Conservation (phyloP, 2,888 invertebrate genomes). For the Pseudococcus longispinus region DNA sequence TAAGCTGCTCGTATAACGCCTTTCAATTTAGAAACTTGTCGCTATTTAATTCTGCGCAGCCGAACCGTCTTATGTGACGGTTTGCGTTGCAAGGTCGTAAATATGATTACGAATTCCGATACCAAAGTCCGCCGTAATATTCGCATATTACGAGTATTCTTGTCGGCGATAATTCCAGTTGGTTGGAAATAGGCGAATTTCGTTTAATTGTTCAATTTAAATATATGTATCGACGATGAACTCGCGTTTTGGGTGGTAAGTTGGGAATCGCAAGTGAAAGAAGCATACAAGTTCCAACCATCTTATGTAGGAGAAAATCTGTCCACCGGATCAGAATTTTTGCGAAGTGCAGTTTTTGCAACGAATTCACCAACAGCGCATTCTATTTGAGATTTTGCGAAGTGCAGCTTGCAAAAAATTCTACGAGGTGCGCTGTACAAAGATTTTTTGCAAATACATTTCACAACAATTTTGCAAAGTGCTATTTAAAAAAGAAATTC, state of each 20-base stretch:
- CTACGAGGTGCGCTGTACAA: too few species aligned
- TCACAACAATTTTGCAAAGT: too few species aligned
- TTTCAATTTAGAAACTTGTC: constrained; percentile 16
- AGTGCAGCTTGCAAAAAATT: too few species aligned
- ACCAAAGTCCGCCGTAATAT: not conserved
- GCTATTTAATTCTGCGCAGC: constrained; percentile 7
- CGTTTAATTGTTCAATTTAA: not conserved
- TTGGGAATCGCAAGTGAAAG: not conserved
- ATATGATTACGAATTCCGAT: not conserved
- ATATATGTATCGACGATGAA: not conserved
- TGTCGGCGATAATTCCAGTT: not conserved
- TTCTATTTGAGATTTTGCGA: too few species aligned
- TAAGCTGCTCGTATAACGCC: constrained; percentile 30
- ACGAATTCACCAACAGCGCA: too few species aligned
- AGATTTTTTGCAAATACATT: too few species aligned
- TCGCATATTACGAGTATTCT: not conserved
- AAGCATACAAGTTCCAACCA: too few species aligned
- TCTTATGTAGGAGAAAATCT: too few species aligned
- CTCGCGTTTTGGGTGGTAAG: not conserved
- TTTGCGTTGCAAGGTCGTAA: not conserved
- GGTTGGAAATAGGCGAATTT: not conserved
- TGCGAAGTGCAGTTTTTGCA: too few species aligned
- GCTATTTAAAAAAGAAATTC: too few species aligned
- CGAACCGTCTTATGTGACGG: not conserved
- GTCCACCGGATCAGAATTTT: too few species aligned